Evolutionary conservation across 2,797 vertebrate species (phyloP).

Genomic region (Potorous gilbertii): DNA sequence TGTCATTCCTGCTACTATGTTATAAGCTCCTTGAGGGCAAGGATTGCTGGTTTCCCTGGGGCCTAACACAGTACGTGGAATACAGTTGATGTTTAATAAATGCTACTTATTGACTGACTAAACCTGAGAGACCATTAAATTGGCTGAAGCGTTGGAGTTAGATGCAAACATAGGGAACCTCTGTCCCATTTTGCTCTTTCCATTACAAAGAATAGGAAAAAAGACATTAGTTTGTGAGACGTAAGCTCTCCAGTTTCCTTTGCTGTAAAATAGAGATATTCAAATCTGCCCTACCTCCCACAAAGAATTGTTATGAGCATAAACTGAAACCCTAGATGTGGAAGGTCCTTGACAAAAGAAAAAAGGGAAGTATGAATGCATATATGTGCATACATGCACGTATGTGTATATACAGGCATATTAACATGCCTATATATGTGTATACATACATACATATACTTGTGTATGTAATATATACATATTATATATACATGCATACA

Average conservation of each 20-base stretch:
- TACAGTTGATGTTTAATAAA: neutral
- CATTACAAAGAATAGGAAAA: neutral
- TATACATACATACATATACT: too few species aligned
- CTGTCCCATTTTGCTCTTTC: neutral
- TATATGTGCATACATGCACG: too few species aligned
- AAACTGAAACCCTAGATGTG: neutral
- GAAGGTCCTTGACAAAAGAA: neutral
- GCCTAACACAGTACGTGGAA: neutral
- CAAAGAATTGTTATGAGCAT: neutral
- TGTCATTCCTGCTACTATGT: neutral
- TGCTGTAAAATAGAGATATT: neutral
- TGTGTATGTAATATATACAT: too few species aligned
- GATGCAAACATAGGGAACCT: neutral
- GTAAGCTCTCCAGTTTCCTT: neutral
- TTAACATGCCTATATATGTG: too few species aligned
- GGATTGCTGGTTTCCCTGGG: constrained; percentile 3
- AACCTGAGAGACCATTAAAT: neutral
- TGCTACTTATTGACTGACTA: neutral
- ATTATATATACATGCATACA: too few species aligned
- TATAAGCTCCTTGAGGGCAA: constrained; percentile 21
- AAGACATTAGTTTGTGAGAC: neutral
- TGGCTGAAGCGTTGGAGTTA: neutral
- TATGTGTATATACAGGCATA: too few species aligned
- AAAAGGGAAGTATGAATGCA: neutral
- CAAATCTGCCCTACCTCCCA: neutral